Evolutionary conservation across 2,113 vertebrate species (phyloP).

Genomic region (Ctenodactylus gundi): DNA sequence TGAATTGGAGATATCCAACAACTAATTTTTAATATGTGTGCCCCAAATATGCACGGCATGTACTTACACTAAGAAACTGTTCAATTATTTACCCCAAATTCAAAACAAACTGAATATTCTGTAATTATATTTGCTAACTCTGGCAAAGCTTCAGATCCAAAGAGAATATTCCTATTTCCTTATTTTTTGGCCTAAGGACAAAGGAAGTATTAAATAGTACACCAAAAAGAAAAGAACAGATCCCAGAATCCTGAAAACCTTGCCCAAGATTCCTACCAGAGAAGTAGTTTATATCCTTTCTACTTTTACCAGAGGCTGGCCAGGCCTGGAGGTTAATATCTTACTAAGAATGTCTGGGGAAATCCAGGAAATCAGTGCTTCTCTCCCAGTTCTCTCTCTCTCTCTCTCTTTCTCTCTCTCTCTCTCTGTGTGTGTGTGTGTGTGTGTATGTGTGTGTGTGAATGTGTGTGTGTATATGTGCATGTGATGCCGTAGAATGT

Average conservation of each 20-base stretch:
- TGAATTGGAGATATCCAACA: constrained; percentile 11
- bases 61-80: neutral
- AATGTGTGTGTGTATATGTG: no score
- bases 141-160: neutral
- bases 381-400: neutral
- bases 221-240: neutral
- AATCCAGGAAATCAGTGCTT: neutral
- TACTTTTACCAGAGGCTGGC: neutral
- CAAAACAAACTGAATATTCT: neutral
- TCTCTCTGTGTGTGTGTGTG: no score
- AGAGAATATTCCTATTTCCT: neutral
- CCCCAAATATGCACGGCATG: neutral
- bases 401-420: no score
- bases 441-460: no score
- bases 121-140: constrained; percentile 30
- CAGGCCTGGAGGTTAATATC: neutral
- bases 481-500: neutral
- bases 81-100: neutral
- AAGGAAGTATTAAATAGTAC: neutral
- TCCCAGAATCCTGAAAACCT: neutral
- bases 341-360: neutral
- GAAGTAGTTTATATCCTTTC: neutral
- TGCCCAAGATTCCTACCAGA: neutral
- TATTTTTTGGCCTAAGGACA: neutral
- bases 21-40: neutral